Evolutionary conservation across 2,888 invertebrate genomes (phyloP).

Genomic region (Cheilosia grossa): DNA sequence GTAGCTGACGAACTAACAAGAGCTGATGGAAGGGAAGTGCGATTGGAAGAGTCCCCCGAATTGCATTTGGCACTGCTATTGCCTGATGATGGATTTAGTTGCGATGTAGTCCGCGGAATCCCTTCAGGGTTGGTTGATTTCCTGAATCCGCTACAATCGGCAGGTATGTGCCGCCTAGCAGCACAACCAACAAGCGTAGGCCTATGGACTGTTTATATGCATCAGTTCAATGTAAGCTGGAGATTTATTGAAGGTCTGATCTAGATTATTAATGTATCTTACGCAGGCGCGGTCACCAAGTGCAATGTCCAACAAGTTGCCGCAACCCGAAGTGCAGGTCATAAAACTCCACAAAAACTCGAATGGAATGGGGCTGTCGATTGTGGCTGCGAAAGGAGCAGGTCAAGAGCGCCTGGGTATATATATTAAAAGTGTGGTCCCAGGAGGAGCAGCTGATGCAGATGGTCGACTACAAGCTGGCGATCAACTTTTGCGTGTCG

Average conservation of each 20-base stretch:
- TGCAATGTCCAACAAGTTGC: conserved; percentile 86
- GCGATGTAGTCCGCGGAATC: conserved; percentile 96
- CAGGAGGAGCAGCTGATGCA: conserved; percentile 95
- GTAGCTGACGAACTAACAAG: conserved; percentile 96
- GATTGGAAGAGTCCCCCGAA: conserved; percentile 95
- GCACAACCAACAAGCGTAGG: conserved; percentile 96
- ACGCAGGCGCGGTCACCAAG: conserved; percentile 86
- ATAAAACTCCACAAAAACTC: conserved; percentile 96
- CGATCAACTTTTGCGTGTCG: conserved; percentile 98
- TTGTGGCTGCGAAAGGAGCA: conserved; percentile 97
- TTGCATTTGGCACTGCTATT: conserved; percentile 95
- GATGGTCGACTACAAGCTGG: conserved; percentile 98
- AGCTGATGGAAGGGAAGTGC: conserved; percentile 94
- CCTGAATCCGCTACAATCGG: conserved; percentile 91
- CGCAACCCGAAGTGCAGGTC: conserved; percentile 90
- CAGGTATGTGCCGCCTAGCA: conserved; percentile 94
- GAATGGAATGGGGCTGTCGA: conserved; percentile 98
- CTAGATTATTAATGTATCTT: not conserved
- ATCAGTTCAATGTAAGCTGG: conserved; percentile 84
- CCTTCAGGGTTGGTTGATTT: conserved; percentile 96
- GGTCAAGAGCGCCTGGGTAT: conserved; percentile 95
- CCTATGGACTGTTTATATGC: conserved; percentile 98
- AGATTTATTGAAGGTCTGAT: not conserved
- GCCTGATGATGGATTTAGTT: conserved; percentile 99
- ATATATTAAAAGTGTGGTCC: conserved; percentile 99